Percentiles rank a stretch among this genome's conserved stretches.
Conservation (phyloP, 2,113 vertebrate genomes). For the Platysteira castanea region DNA sequence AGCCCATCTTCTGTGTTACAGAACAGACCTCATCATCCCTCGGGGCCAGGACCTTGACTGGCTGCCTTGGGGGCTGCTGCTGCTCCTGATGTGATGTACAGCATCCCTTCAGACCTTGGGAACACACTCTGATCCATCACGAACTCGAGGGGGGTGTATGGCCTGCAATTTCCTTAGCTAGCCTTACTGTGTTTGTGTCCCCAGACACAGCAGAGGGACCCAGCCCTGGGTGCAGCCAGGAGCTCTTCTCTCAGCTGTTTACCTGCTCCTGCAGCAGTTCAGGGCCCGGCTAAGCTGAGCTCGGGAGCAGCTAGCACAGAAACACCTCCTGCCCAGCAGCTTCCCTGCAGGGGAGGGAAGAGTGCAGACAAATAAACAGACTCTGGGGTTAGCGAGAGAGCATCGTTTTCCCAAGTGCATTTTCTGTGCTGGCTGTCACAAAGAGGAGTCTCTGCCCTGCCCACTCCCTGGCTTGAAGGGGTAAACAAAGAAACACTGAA, state of each 20-base stretch:
- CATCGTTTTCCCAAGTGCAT: background rate
- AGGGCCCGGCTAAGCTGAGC: background rate
- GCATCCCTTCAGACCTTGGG: background rate
- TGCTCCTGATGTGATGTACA: accelerated
- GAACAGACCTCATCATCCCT: background rate
- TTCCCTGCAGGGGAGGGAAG: background rate
- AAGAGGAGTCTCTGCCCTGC: background rate
- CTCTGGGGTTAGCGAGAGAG: background rate
- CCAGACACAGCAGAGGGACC: background rate
- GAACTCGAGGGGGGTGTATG: accelerated
- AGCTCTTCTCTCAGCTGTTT: background rate
- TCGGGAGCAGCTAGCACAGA: accelerated
- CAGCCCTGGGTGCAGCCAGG: background rate
- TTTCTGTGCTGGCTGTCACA: background rate
- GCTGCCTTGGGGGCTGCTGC: background rate
- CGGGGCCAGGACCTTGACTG: accelerated
- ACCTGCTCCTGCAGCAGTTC: background rate
- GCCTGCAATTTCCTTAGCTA: background rate
- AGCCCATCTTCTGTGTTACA: background rate
- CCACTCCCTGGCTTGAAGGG: background rate
- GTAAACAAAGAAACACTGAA: background rate
- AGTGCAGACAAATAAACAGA: background rate
- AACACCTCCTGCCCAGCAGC: background rate
- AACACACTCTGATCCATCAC: background rate
- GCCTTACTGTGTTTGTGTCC: background rate